A percentile compares a stretch with the other conserved stretches of the same genome.
These are phyloP conservation scores for Tenthredo mesomela DNA, from an alignment of 2,888 invertebrate species.

Conservation along the genomic window DNA sequence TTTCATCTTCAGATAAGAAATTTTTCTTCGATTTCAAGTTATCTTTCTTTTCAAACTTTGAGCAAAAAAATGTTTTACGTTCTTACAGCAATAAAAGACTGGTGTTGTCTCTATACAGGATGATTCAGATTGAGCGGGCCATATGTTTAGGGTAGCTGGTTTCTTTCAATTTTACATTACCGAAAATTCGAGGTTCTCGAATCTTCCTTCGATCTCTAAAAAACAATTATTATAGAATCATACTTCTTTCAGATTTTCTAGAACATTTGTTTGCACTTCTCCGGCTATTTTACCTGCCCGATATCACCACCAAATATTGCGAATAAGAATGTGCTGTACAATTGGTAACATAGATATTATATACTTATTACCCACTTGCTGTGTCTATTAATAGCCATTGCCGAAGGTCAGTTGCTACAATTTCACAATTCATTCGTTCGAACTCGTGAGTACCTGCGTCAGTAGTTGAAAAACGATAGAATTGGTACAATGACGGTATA, in stretches of 20 bases:
- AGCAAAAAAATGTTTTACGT: too few species aligned
- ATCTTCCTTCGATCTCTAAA: too few species aligned
- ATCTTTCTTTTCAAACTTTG: too few species aligned
- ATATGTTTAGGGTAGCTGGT: too few species aligned
- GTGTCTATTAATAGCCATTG: slow-evolving; percentile 32
- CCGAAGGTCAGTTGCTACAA: slow-evolving; percentile 44
- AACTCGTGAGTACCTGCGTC: not conserved
- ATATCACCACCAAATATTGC: not conserved
- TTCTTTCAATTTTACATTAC: too few species aligned
- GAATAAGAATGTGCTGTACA: not conserved
- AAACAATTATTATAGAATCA: too few species aligned
- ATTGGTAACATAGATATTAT: not conserved
- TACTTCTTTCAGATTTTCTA: not conserved
- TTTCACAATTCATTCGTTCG: slow-evolving; percentile 20
- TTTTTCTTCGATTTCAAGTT: too few species aligned
- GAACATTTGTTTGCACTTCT: not conserved
- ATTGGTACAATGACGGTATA: not conserved
- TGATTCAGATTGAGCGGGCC: too few species aligned
- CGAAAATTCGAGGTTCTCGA: too few species aligned
- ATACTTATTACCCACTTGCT: slow-evolving; percentile 10
- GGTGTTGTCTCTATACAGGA: too few species aligned
- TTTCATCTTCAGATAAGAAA: too few species aligned
- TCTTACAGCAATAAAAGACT: too few species aligned
- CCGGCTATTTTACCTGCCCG: not conserved
- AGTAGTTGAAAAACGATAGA: not conserved